Percentiles rank a stretch among this genome's conserved stretches.
Evolutionary conservation across 2,113 vertebrate species (phyloP).

Genomic region (Pogona vitticeps): DNA sequence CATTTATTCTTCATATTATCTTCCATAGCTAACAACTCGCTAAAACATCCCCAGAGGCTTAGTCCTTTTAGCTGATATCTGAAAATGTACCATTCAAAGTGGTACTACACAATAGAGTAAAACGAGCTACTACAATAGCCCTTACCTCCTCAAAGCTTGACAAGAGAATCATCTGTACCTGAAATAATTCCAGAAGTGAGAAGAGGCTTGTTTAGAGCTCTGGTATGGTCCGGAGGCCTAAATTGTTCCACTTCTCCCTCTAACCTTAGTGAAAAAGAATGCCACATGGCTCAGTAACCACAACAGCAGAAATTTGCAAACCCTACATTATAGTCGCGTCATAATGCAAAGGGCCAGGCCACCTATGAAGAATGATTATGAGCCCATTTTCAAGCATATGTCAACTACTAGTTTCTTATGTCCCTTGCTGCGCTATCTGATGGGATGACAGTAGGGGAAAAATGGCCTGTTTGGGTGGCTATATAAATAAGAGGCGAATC

Average conservation of each 20-base stretch:
- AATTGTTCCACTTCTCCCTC: slow-evolving; percentile 15
- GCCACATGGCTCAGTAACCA: slow-evolving; percentile 36
- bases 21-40: background rate
- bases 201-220: slow-evolving; percentile 1
- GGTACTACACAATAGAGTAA: background rate
- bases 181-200: background rate
- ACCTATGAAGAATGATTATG: slow-evolving; percentile 48
- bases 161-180: slow-evolving; percentile 19
- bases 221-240: accelerated
- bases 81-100: slow-evolving; percentile 6
- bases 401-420: slow-evolving; percentile 39
- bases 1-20: background rate
- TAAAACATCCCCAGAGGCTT: background rate
- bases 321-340: slow-evolving; percentile 28
- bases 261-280: background rate
- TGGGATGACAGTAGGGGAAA: slow-evolving; percentile 33
- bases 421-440: slow-evolving; percentile 10
- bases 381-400: slow-evolving; percentile 33
- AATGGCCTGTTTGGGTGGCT: slow-evolving; percentile 46
- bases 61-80: background rate
- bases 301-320: slow-evolving; percentile 38
- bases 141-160: background rate
- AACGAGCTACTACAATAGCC: background rate
- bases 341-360: slow-evolving; percentile 49
- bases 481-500: slow-evolving; percentile 36